Percentiles rank a stretch among this genome's conserved stretches.
phyloP scores from a whole-genome alignment of 2,888 invertebrate species.

The Cyclophora albipunctata region DNA sequence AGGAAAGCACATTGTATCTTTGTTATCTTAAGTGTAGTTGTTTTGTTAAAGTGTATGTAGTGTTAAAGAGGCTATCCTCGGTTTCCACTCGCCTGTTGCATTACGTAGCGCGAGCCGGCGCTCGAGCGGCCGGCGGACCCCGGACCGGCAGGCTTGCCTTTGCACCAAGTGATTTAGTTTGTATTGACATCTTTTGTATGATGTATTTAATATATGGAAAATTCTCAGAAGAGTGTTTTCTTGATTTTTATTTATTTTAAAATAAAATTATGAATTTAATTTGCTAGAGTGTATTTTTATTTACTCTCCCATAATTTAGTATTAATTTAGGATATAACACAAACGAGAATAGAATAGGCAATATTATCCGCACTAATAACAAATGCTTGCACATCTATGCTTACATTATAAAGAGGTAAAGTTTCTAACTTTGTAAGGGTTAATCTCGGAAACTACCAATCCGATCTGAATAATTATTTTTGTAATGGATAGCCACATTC shows the following conservation, averaged over 20 bases:
- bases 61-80: constrained; percentile 69
- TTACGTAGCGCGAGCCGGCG: constrained; percentile 35
- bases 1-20: constrained; percentile 59
- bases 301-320: constrained; percentile 5
- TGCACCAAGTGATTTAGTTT: constrained; percentile 76
- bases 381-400: no score
- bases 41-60: constrained; percentile 47
- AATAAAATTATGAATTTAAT: constrained; percentile 75
- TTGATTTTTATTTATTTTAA: constrained; percentile 74
- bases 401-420: no score
- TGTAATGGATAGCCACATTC: no score
- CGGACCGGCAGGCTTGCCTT: constrained; percentile 72
- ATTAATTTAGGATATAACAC: not conserved
- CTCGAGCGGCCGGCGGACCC: constrained; percentile 33
- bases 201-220: constrained; percentile 72
- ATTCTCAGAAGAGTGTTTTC: constrained; percentile 69
- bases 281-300: constrained; percentile 58
- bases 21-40: constrained; percentile 59
- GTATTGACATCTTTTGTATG: constrained; percentile 75
- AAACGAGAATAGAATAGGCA: no score
- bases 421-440: no score
- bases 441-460: no score
- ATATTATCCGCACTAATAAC: no score
- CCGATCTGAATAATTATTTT: no score
- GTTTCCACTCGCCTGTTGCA: constrained; percentile 66